Base-by-base conservation (phyloP, 2,113 vertebrate genomes). In the Chaenogobius annularis region DNA sequence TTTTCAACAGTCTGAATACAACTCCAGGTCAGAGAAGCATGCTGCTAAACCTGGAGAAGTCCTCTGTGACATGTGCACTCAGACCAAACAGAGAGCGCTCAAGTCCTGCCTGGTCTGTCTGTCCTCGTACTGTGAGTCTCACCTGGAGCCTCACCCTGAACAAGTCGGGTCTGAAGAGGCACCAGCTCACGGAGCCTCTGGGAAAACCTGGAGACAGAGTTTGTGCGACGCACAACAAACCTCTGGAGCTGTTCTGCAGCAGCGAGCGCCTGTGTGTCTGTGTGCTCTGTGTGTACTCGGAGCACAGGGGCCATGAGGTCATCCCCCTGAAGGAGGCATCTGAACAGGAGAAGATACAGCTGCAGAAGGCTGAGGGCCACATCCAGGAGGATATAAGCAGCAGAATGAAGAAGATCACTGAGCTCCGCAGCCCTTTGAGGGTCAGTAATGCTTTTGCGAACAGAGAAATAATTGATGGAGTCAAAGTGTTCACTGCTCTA, bases 91-190 rank as follows among this genome's bases (percentile, higher is more conserved):
- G 6, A 46, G 8, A 14, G 64, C 64, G 1, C n/a, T 46, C n/a
- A 66, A 66, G n/a, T 47, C 64, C 64, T 66, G 64, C 43, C 43
- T 66, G 40, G 10, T 66, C 5, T 66, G 64, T 47, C 20, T 66
- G 64, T n/a, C 20, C 40, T 66, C 64, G n/a, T 66, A 66, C 64
- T 66, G 64, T 7, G 40, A 20, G 44, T 22, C 64, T 66, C 64
- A 66, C 64, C 64, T 66, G 20, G 43, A 66, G 44, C 40, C 64
- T 14, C 64, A 66, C 20, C n/a, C 43, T 66, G 43, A 66, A 20
- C 43, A 66, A 26, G 11, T 15, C 5, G 3, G 40, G 43, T 11
- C 64, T 66, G 40, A 66, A 17, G 20, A 66, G 22, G 44, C 64
- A 66, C 43, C 40, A 66, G 40, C 44, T 66, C 20, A 66, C 44